Base-by-base conservation (phyloP, 1,140 invertebrate species). In the Eriocheir sinensis region DNA sequence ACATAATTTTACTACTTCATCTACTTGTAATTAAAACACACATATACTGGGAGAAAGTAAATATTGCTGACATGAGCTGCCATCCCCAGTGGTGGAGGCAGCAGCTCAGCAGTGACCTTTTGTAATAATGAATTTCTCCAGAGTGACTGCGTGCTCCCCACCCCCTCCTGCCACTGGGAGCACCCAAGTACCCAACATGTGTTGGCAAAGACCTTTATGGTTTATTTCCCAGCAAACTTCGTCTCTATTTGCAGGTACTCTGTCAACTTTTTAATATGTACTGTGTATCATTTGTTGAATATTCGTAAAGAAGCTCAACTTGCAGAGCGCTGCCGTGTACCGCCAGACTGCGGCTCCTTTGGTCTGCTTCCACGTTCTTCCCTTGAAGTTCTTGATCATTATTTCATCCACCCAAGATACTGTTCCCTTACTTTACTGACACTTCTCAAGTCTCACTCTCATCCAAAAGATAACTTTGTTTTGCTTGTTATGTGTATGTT, bases 1-100 rank as follows among this genome's bases (percentile, higher is more conserved):
- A 94, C 94, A 94, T 94, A 94, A 94, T 94, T 94, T 94, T 94
- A 94, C 94, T 94, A 94, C 94, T 94, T 94, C 94, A 94, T 94
- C 94, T 94, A 94, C 83, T 94, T 94, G 94, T 94, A 94, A 94
- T 94, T 94, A 94, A 94, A 93, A 93, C 86, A 94, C 86, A 94
- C 89, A 91, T 92, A 85, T 94, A 94, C 89, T 91, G 80, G 81
- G 38, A 94, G 91, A 91, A 44, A 48, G 36, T 38, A 38, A 89
- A 89, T 40, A 27, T n/a, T 72, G 60, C 86, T 93, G 93, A 41
- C 80, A 86, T 40, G 85, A 93, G 93, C 38, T 93, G 93, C 89
- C 48, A 32, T 93, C 44, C 48, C 32, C 17, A 34, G 27, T 38
- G 32, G 21, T 32, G 40, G 40, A 27, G 38, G 17, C 9, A 21